These are phyloP conservation scores for Creontiades dilutus DNA, from an alignment of 2,888 invertebrate species.

Conservation along the genomic window DNA sequence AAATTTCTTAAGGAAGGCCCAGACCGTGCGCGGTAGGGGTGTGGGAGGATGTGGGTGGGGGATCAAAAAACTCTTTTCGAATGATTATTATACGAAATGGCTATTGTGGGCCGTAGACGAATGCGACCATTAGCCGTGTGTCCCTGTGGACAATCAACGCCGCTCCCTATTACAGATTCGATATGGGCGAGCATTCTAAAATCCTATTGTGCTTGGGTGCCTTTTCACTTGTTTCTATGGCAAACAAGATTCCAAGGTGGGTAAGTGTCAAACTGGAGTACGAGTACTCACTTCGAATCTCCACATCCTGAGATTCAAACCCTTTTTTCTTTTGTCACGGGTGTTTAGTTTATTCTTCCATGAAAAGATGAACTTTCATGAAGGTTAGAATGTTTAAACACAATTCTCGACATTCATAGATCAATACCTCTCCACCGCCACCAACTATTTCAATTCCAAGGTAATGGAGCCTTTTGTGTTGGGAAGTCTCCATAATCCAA, in stretches of 20 bases:
- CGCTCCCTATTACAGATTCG: conserved; percentile 73
- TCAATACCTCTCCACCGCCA: no score
- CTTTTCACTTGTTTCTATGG: conserved; percentile 55
- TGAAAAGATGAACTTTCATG: no score
- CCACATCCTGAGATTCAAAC: no score
- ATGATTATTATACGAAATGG: conserved; percentile 62
- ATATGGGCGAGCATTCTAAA: conserved; percentile 70
- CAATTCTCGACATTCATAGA: no score
- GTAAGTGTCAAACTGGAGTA: neutral
- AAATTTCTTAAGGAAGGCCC: conserved; percentile 35
- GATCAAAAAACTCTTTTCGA: conserved; percentile 54
- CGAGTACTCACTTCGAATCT: neutral
- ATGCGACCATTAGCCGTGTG: conserved; percentile 68
- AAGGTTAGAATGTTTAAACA: no score
- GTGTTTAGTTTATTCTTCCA: no score
- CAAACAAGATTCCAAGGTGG: conserved; percentile 57
- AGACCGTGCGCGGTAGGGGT: neutral
- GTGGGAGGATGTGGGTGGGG: conserved; percentile 18
- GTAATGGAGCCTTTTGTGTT: no score
- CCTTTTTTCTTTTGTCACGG: no score
- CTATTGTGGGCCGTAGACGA: conserved; percentile 58
- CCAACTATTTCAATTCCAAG: no score
- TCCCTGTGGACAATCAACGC: conserved; percentile 70
- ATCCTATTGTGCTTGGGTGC: conserved; percentile 43
- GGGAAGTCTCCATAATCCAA: no score